Evolutionary conservation across 2,113 vertebrate species (phyloP).

Genomic region (Pseudopodoces humilis): DNA sequence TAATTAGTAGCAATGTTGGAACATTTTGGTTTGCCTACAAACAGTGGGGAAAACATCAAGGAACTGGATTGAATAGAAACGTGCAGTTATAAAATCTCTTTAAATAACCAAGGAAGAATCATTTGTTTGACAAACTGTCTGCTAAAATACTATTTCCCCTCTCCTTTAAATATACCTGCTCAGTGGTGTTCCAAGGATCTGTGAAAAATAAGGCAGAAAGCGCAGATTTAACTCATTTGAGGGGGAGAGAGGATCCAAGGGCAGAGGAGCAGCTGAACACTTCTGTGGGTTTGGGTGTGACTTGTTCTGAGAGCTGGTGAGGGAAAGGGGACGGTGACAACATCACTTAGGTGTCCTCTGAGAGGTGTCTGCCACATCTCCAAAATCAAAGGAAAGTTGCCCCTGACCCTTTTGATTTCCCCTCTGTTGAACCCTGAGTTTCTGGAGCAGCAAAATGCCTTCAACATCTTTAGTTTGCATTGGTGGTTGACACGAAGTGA

Average conservation of each 20-base stretch:
- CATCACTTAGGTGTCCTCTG: not conserved
- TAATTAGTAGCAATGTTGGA: not conserved
- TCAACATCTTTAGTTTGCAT: fast-evolving
- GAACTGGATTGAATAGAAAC: not conserved
- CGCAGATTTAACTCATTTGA: not conserved
- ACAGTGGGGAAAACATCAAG: not conserved
- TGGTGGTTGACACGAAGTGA: fast-evolving
- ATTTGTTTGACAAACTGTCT: not conserved
- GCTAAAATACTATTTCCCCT: not conserved
- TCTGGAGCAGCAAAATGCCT: not conserved
- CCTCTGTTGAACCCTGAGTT: not conserved
- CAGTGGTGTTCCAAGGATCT: not conserved
- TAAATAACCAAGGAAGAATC: not conserved
- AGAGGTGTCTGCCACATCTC: not conserved
- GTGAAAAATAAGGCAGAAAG: not conserved
- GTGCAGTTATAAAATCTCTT: not conserved
- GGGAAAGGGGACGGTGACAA: fast-evolving
- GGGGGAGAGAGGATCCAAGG: fast-evolving
- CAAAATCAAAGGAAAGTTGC: not conserved
- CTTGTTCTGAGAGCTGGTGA: not conserved
- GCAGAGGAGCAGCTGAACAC: not conserved
- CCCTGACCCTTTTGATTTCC: not conserved
- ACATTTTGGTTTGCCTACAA: not conserved
- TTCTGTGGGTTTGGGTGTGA: not conserved
- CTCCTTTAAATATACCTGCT: not conserved